Base-by-base conservation (phyloP, 2,113 vertebrate species). In the Erythrolamprus reginae region DNA sequence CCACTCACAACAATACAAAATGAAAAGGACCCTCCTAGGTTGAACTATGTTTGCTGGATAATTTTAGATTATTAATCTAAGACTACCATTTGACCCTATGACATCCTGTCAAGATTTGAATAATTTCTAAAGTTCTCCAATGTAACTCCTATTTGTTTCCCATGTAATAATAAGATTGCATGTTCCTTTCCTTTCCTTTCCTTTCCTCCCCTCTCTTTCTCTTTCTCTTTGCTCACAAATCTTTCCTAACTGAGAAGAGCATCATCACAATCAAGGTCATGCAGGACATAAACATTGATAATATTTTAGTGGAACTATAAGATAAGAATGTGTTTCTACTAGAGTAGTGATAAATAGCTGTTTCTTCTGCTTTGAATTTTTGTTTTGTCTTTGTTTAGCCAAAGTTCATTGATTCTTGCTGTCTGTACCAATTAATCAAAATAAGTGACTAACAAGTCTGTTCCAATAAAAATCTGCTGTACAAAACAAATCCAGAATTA, bases 391-490 rank as follows among this genome's bases (percentile, higher is more conserved):
- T 0, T 89, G 23, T 87, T 91, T 12, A 82, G 0, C 48, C 7
- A 45, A 70, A 90, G n/a, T 42, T 91, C 12, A 13, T 89, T 82
- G 55, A 90, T 93, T 94, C 13, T 88, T 91, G 24, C 50, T 92
- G 13, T 58, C 82, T 90, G 1, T 85, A 90, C 8, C 51, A 53
- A 89, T 92, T 89, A 47, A 90, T 94, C 93, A 77, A 9, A n/a
- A 84, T 38, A 33, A 93, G 83, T 52, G 84, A 93, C 84, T 91
- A 91, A 89, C 23, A 91, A 15, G 5, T 5, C 21, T 89, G 89
- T 94, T 93, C 88, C 53, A 94, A 88, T 93, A 93, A 92, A 93
- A 93, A 93, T 51, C n/a, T 38, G 89, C 82, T 89, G 90, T 89
- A 70, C 19, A 90, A 83, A 2, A 0, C 1, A 92, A 89, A 77